phyloP scores from a whole-genome alignment of 2,113 vertebrate genomes.

The Megaptera novaeangliae region DNA sequence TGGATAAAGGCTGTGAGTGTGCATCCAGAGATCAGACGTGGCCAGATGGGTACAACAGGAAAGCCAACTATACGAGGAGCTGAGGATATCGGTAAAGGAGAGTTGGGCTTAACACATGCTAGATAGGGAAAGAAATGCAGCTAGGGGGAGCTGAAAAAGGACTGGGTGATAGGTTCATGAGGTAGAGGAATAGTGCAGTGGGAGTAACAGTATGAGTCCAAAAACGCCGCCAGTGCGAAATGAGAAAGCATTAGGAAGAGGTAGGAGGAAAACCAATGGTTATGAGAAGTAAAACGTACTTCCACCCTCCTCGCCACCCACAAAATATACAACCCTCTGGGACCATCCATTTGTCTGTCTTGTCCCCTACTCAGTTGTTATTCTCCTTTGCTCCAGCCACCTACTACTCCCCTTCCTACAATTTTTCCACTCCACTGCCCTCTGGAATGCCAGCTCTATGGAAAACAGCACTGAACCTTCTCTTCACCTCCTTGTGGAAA shows the following conservation, averaged over 20 bases:
- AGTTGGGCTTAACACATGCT: background rate
- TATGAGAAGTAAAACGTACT: background rate
- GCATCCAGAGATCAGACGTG: background rate
- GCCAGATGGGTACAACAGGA: background rate
- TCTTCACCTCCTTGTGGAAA: background rate
- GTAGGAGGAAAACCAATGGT: background rate
- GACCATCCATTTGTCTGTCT: background rate
- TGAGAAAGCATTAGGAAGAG: background rate
- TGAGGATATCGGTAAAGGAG: background rate
- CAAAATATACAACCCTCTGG: background rate
- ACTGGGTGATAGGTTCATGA: background rate
- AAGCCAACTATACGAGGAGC: background rate
- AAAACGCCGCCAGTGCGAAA: background rate
- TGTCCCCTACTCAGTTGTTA: background rate
- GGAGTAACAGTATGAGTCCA: background rate
- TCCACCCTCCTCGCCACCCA: background rate
- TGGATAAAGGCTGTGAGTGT: background rate
- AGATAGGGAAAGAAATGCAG: background rate
- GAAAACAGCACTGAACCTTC: background rate
- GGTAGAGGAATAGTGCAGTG: background rate
- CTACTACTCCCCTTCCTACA: background rate
- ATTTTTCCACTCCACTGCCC: background rate
- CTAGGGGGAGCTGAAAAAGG: background rate
- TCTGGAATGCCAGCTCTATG: background rate
- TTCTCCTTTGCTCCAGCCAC: background rate